Base-by-base conservation (phyloP, 1,140 invertebrate genomes). In the Zaprionus ornatus region DNA sequence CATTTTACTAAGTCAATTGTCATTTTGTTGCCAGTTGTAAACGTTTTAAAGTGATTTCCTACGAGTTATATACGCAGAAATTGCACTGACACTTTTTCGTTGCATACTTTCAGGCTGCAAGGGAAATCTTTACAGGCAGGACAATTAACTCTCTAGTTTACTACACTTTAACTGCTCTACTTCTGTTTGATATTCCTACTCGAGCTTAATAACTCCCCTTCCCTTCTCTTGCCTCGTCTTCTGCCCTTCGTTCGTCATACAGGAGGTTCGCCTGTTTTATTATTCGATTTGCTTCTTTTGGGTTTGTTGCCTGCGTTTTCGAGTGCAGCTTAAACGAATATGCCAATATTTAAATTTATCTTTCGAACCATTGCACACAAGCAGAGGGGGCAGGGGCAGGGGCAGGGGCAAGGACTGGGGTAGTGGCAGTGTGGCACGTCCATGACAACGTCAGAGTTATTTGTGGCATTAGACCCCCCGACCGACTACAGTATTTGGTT, bases 341-440 rank as follows among this genome's bases (percentile, higher is more conserved):
- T 52, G 45, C 45, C 19, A 50, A 69, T 74, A 74, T 87, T 82
- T 82, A 74, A 82, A 85, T 85, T 85, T 85, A 86, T 85, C 82
- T 86, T 86, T 63, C 76, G 69, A 52, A 63, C 72, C 82, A 85
- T 86, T 85, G 78, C 82, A 82, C 82, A 69, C 72, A 62, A 29
- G 13, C 35, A 1, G 19, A 27, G 9, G 21, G 15, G 21, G 48
- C n/a, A 25, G 23, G 25, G 29, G 62, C 21, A 55, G 17, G 15
- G 21, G 48, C n/a, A 25, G 23, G 25, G 29, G 62, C 21, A 55
- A n/a, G n/a, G n/a, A n/a, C n/a, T 25, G 19, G 27, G 7, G 5
- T 6, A 6, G n/a, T 7, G 27, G 9, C 17, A 57, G 17, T 59
- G 54, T n/a, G 45, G 27, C 27, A 29, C 42, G 48, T 13, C 55